Evolutionary conservation across 2,113 vertebrate species (phyloP).

Genomic region (Etia nguti): DNA sequence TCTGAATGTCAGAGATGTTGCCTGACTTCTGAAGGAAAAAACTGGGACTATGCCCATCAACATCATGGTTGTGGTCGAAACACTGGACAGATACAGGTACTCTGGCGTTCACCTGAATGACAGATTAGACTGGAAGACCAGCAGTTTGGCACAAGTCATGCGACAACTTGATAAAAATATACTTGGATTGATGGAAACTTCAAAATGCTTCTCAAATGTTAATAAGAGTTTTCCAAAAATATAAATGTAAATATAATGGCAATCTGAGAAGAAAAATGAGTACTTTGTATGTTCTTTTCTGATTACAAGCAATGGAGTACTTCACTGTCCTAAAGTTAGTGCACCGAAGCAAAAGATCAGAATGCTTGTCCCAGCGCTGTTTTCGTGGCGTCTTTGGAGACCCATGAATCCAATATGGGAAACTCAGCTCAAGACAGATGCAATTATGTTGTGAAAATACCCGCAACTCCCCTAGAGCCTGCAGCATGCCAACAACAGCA

Average conservation of each 20-base stretch:
- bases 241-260: not conserved
- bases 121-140: not conserved
- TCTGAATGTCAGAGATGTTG: not conserved
- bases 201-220: not conserved
- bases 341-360: not conserved
- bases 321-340: not conserved
- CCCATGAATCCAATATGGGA: not conserved
- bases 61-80: not conserved
- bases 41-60: fast-evolving
- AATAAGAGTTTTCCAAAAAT: not conserved
- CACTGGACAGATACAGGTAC: fast-evolving
- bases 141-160: not conserved
- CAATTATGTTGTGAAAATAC: slow-evolving; percentile 18
- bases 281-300: not conserved
- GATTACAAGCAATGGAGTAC: not conserved
- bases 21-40: not conserved
- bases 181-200: not conserved
- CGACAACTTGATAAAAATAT: not conserved
- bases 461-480: not conserved
- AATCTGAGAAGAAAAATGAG: not conserved
- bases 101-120: not conserved
- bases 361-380: not conserved
- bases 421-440: not conserved
- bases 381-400: not conserved
- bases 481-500: slow-evolving; percentile 1